phyloP scores from a whole-genome alignment of 2,888 invertebrate genomes.

The Patella ulyssiponensis region DNA sequence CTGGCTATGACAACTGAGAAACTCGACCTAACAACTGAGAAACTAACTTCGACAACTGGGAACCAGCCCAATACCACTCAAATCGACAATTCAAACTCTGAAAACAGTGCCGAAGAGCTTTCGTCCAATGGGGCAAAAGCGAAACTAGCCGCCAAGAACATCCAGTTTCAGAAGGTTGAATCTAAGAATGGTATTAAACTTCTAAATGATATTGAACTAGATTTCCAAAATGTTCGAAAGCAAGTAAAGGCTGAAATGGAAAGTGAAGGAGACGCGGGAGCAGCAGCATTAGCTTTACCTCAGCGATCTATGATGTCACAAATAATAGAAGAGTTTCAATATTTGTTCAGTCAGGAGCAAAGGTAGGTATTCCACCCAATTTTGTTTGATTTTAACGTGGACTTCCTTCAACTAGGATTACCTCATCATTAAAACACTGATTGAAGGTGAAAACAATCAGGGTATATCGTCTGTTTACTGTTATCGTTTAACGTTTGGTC shows the following conservation, averaged over 20 bases:
- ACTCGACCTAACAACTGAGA: not conserved
- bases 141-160: not conserved
- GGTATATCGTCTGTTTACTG: no score
- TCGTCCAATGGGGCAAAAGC: no score
- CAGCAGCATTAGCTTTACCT: constrained; percentile 1
- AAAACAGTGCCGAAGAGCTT: no score
- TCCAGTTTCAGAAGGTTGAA: not conserved
- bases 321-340: constrained; percentile 17
- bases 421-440: no score
- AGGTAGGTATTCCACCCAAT: constrained; percentile 9
- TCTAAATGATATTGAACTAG: constrained; percentile 4
- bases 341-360: constrained; percentile 15
- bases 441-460: no score
- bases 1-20: not conserved
- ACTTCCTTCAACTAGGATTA: no score
- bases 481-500: no score
- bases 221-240: not conserved
- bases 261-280: not conserved
- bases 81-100: no score
- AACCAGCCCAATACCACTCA: not conserved
- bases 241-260: not conserved
- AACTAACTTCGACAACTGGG: not conserved
- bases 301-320: constrained; percentile 10
- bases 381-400: no score
- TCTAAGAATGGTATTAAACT: not conserved